Conservation (phyloP, 1,140 invertebrate species). For the Scaptodrosophila lebanonensis region DNA sequence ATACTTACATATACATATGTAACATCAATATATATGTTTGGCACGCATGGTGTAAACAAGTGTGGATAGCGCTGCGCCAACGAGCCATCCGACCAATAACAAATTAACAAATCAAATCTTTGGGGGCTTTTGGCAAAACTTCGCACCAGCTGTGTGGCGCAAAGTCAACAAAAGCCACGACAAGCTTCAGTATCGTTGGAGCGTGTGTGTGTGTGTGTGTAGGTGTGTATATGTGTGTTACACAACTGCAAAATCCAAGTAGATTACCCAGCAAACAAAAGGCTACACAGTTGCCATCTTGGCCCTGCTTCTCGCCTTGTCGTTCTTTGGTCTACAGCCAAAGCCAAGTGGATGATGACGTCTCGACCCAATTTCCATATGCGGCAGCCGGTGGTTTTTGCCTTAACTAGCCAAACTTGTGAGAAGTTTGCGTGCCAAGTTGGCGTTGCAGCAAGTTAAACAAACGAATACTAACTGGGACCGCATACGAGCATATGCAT, state of each 20-base stretch:
- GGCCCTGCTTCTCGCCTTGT: constrained; percentile 28
- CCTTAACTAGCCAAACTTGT: constrained; percentile 72
- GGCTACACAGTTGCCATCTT: constrained; percentile 33
- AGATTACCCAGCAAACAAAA: constrained; percentile 59
- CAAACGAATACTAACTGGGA: constrained; percentile 39
- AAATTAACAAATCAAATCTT: constrained; percentile 65
- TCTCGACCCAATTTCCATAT: constrained; percentile 68
- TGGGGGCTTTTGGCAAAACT: constrained; percentile 46
- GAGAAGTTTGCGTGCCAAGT: constrained; percentile 66
- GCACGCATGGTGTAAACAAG: no score
- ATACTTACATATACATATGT: no score
- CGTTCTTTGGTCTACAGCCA: constrained; percentile 28
- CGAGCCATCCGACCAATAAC: no score
- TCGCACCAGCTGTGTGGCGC: constrained; percentile 56
- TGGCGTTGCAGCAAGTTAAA: constrained; percentile 62
- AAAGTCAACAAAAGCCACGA: constrained; percentile 54
- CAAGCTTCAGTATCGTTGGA: constrained; percentile 1
- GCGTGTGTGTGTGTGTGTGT: constrained; percentile 5
- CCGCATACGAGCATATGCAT: constrained; percentile 23
- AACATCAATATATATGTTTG: no score
- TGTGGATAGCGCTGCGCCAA: no score
- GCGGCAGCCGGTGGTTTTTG: constrained; percentile 56
- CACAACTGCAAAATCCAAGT: constrained; percentile 42
- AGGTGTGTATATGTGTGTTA: constrained; percentile 11
- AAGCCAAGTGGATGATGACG: constrained; percentile 26